phyloP scores from a whole-genome alignment of 92 coral and sea anemone species.

The Scolanthus callimorphus region DNA sequence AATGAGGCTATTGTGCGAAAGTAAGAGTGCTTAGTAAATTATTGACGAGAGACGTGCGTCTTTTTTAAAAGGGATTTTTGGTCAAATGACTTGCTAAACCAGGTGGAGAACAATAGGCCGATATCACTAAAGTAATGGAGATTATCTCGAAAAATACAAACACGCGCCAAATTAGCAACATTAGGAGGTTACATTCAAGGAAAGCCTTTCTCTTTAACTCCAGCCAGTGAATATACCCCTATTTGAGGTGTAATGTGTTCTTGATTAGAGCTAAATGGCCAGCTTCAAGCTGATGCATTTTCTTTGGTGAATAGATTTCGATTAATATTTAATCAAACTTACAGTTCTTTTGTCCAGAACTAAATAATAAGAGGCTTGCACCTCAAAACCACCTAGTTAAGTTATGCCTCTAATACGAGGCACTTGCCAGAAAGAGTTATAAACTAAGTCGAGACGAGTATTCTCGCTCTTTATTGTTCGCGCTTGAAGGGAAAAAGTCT shows the following conservation, averaged over 20 bases:
- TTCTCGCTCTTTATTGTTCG: no score
- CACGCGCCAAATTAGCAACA: neutral
- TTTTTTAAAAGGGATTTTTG: neutral
- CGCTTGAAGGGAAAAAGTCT: no score
- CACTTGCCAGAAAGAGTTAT: no score
- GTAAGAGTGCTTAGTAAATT: neutral
- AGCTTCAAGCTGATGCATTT: neutral
- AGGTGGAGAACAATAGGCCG: constrained; percentile 1
- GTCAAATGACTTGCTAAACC: neutral
- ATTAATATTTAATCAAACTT: constrained; percentile 30
- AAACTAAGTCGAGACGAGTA: no score
- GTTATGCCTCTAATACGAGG: no score
- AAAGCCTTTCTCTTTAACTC: no score
- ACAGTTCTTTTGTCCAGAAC: constrained; percentile 29
- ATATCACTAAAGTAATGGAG: neutral
- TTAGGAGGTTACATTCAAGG: no score
- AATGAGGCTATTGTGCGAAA: neutral
- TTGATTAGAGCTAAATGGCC: neutral
- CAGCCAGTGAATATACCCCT: no score
- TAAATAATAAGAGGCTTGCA: neutral
- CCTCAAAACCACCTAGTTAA: neutral
- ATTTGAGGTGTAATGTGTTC: no score
- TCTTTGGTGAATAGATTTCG: constrained; percentile 8
- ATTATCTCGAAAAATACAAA: neutral
- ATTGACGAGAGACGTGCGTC: constrained; percentile 2